Evolutionary conservation across 2,113 vertebrate species (phyloP).

Genomic region (Philantomba maxwellii): DNA sequence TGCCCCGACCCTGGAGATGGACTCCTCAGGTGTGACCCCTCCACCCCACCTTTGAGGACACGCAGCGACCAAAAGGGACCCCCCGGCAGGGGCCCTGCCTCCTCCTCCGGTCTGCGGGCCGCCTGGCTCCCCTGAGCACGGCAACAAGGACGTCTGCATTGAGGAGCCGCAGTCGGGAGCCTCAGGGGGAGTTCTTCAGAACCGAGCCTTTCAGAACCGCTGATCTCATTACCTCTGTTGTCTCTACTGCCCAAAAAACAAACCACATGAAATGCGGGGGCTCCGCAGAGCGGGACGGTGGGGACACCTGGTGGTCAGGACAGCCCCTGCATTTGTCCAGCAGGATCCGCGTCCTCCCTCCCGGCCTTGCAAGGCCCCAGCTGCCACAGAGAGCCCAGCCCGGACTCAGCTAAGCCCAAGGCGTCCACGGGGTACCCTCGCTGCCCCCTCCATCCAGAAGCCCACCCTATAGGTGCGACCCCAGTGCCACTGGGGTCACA

Average conservation of each 20-base stretch:
- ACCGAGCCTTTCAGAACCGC: rapidly evolving
- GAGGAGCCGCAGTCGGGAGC: rapidly evolving
- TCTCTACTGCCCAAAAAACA: background rate
- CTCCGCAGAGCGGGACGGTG: background rate
- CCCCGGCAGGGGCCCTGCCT: rapidly evolving
- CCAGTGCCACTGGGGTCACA: background rate
- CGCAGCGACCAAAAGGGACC: rapidly evolving
- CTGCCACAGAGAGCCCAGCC: background rate
- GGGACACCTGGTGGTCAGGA: constrained; percentile 37
- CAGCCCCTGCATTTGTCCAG: background rate
- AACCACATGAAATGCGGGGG: background rate
- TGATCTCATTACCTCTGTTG: rapidly evolving
- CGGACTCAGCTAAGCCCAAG: background rate
- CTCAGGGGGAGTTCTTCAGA: rapidly evolving
- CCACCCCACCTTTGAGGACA: background rate
- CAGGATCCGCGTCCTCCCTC: rapidly evolving
- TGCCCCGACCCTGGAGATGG: background rate
- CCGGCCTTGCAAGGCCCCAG: background rate
- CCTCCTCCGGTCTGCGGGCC: rapidly evolving
- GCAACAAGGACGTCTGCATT: rapidly evolving
- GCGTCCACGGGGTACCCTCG: rapidly evolving
- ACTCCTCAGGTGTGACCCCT: rapidly evolving
- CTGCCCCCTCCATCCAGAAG: background rate
- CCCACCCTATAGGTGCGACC: background rate
- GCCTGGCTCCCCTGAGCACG: rapidly evolving